Percentiles rank a stretch among this genome's conserved stretches.
These are phyloP conservation scores for Rutpela maculata DNA, from an alignment of 2,888 invertebrate genomes.

Conservation along the genomic window DNA sequence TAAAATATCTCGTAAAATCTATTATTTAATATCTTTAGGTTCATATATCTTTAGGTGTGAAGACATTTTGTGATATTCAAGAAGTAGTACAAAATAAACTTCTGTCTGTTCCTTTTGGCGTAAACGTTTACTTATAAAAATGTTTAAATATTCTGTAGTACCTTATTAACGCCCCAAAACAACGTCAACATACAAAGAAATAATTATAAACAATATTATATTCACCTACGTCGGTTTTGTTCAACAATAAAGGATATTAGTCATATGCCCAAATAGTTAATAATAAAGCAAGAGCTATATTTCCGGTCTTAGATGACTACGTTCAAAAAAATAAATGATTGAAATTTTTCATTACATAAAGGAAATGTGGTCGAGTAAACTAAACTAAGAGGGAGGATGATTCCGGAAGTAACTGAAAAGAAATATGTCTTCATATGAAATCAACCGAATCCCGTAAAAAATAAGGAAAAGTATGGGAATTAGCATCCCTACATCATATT, in stretches of 20 bases:
- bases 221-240: not conserved
- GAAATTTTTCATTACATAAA: conserved; percentile 21
- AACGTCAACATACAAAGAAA: too few relatives aligned
- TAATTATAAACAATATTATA: too few relatives aligned
- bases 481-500: not conserved
- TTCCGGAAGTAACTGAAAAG: conserved; percentile 7
- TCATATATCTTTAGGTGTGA: too few relatives aligned
- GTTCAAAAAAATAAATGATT: conserved; percentile 10
- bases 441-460: not conserved
- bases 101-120: too few relatives aligned
- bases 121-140: too few relatives aligned
- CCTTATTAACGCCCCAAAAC: too few relatives aligned
- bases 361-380: conserved; percentile 12
- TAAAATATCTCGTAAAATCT: too few relatives aligned
- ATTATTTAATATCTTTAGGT: too few relatives aligned
- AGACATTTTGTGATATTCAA: too few relatives aligned
- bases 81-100: too few relatives aligned
- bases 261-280: not conserved
- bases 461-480: conserved; percentile 10
- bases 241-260: conserved; percentile 2
- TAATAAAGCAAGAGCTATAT: conserved; percentile 12
- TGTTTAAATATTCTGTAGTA: too few relatives aligned
- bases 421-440: conserved; percentile 4
- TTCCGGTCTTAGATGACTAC: conserved; percentile 29
- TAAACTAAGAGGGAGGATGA: not conserved